Conservation (phyloP, 1,140 invertebrate species). For the Conus ventricosus region DNA sequence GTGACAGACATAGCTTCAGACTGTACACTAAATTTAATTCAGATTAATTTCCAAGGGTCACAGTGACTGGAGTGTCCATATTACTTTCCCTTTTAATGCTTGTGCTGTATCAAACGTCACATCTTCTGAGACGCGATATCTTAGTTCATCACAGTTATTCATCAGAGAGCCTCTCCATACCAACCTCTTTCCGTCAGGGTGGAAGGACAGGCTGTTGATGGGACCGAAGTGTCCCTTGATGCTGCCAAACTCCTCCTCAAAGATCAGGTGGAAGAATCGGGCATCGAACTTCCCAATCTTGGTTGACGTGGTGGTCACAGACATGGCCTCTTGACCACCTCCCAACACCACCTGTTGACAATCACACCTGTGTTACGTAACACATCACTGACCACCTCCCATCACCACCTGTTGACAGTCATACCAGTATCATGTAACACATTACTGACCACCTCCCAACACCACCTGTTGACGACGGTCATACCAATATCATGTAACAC, state of each 20-base stretch:
- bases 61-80: too few species aligned
- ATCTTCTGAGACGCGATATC: too few species aligned
- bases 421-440: too few species aligned
- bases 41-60: too few species aligned
- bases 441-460: slow-evolving; percentile 92
- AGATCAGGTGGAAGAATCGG: slow-evolving; percentile 98
- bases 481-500: too few species aligned
- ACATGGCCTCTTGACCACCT: slow-evolving; percentile 99
- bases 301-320: slow-evolving; percentile 97
- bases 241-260: slow-evolving; percentile 98
- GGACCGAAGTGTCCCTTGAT: slow-evolving; percentile 99
- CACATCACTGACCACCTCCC: slow-evolving; percentile 75
- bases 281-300: slow-evolving; percentile 98
- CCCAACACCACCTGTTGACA: slow-evolving; percentile 86
- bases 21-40: too few species aligned
- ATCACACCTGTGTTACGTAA: too few species aligned
- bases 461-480: slow-evolving; percentile 80
- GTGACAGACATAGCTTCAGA: too few species aligned
- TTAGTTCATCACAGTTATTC: background rate
- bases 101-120: too few species aligned
- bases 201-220: slow-evolving; percentile 98
- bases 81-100: too few species aligned
- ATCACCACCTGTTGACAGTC: slow-evolving; percentile 83
- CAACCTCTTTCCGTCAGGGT: slow-evolving; percentile 94
- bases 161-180: background rate